Conservation (phyloP, 2,888 invertebrate species). For the Tipula helvola region DNA sequence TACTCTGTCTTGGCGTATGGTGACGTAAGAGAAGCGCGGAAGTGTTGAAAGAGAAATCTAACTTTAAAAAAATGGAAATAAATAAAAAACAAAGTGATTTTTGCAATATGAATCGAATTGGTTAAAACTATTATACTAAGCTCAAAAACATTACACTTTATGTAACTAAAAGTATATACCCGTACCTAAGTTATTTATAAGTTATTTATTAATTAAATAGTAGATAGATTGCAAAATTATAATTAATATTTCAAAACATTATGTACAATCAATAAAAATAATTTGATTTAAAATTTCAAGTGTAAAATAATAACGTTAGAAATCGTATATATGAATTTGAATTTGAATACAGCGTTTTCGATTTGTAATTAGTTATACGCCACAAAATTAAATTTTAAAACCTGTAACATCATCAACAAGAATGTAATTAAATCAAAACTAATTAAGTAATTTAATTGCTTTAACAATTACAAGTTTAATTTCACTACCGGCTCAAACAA, state of each 20-base stretch:
- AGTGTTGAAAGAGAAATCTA: no score
- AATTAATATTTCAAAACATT: no score
- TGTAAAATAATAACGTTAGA: neutral
- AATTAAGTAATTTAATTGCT: neutral
- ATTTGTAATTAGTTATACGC: neutral
- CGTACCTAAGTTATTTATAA: no score
- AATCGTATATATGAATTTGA: no score
- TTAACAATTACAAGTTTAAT: neutral
- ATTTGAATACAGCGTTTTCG: neutral
- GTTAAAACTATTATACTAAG: no score
- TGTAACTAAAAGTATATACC: no score
- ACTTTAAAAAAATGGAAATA: no score
- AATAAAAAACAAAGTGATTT: no score
- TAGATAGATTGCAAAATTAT: neutral
- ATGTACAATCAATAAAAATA: neutral
- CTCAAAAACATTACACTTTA: no score
- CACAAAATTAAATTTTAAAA: neutral
- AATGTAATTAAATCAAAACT: neutral
- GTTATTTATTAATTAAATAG: neutral
- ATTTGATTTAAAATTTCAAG: neutral
- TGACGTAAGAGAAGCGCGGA: no score
- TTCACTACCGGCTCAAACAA: neutral
- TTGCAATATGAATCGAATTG: no score
- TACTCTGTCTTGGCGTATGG: no score
- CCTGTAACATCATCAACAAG: neutral